A percentile compares a stretch with the other conserved stretches of the same genome.
Evolutionary conservation across 2,113 vertebrate species (phyloP).

Genomic region (Myanophis thanlyinensis): DNA sequence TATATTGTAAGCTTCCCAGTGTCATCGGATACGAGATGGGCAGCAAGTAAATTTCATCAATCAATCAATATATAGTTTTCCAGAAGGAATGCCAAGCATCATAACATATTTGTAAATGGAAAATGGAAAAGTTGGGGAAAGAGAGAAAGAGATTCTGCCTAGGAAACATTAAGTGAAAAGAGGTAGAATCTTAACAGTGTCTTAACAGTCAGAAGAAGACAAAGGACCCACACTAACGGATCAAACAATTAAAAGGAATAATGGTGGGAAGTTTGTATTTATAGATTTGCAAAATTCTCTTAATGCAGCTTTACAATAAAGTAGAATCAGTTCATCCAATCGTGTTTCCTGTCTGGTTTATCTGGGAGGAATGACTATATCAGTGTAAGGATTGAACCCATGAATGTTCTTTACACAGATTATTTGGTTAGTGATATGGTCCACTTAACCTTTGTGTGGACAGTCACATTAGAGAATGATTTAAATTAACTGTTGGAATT

Average conservation of each 20-base stretch:
- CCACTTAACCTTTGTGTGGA: conserved; percentile 6
- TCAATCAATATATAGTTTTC: neutral
- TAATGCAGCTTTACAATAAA: neutral
- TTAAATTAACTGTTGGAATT: conserved; percentile 10
- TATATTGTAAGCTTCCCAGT: neutral
- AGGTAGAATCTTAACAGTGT: neutral
- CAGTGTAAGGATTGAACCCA: neutral
- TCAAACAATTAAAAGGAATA: neutral
- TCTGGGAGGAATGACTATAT: neutral
- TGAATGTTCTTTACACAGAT: conserved; percentile 2
- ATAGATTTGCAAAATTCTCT: neutral
- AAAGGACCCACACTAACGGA: too few species aligned
- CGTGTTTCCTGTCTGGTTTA: neutral
- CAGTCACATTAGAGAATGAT: neutral
- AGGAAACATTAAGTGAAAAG: neutral
- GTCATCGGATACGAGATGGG: neutral
- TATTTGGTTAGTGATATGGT: conserved; percentile 12
- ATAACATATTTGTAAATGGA: neutral
- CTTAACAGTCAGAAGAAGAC: too few species aligned
- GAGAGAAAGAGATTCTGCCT: neutral
- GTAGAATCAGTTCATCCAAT: neutral
- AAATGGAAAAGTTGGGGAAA: neutral
- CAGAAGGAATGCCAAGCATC: neutral
- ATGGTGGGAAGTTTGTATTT: neutral
- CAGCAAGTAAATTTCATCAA: neutral